Evolutionary conservation across 2,888 invertebrate genomes (phyloP), one percentile per base, ranked within the genome.

Genomic region (Chrysolina oricalcia): DNA sequence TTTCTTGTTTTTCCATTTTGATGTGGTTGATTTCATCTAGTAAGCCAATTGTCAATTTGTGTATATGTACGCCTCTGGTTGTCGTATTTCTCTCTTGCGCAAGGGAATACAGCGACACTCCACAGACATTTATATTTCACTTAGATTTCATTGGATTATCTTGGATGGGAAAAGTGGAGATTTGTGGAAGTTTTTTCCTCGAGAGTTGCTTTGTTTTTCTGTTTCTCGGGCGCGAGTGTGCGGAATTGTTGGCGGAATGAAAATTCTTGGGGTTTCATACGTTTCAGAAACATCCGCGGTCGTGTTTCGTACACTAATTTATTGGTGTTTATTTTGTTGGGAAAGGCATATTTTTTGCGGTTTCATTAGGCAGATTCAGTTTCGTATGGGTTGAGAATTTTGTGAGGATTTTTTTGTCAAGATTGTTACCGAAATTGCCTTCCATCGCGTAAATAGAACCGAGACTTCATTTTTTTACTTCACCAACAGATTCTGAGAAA

Each of bases 71-170:
- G 75, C 70, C 75, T 15, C 75, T 75, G 75, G 27, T 11, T 69
- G 35, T 50, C 72, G 64, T 74, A 74, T 74, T 63, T 72, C 50
- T 35, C 46, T 50, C 63, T 23, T 59, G 67, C 70, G 56, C 71
- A 56, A 48, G 65, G 69, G 74, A 70, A 70, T 70, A 65, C 62
- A 76, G 77, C 80, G 82, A 83, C 82, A 82, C 83, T 82, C 81
- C 76, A 81, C 82, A 83, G 83, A 83, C 83, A 85, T 84, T 85
- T 85, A 84, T 85, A 84, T 85, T 85, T 84, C 83, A 85, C 83
- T 85, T 84, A 85, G 83, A 83, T 85, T 83, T 84, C 83, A 84
- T 85, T 84, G 83, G 84, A 83, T 85, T 85, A 85, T 82, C 84
- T 81, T 80, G 79, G 80, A 83, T 81, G 82, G 82, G 82, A 80